These are phyloP conservation scores for Sylvia atricapilla DNA, from an alignment of 2,113 vertebrate genomes.

Conservation along the genomic window DNA sequence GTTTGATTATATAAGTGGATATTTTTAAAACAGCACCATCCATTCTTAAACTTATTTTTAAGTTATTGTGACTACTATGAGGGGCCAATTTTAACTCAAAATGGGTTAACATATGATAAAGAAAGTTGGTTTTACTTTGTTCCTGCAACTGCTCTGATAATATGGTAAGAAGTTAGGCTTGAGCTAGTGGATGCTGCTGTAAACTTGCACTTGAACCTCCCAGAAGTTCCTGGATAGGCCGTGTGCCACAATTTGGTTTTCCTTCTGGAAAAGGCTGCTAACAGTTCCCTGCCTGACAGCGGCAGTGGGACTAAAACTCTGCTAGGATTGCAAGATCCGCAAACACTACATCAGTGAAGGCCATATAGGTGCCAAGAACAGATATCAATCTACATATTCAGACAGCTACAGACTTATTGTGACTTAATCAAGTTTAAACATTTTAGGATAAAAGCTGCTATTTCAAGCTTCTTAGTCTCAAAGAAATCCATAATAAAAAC, in stretches of 20 bases:
- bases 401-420: not conserved
- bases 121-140: not conserved
- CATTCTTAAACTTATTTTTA: not conserved
- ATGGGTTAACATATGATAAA: not conserved
- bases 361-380: not conserved
- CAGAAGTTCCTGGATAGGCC: not conserved
- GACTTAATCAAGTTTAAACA: slow-evolving; percentile 15
- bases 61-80: not conserved
- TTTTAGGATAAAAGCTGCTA: slow-evolving; percentile 29
- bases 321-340: not conserved
- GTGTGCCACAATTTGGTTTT: not conserved
- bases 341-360: not conserved
- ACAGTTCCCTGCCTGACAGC: not conserved
- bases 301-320: not conserved
- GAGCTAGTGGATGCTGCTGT: not conserved
- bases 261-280: not conserved
- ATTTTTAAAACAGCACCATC: not conserved
- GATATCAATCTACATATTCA: not conserved
- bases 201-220: not conserved
- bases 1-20: not conserved
- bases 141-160: not conserved
- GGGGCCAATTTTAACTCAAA: not conserved
- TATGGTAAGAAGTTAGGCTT: not conserved
- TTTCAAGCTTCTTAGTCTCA: slow-evolving; percentile 26
- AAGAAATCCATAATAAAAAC: slow-evolving; percentile 38